Evolutionary conservation across 2,113 vertebrate species (phyloP).

Genomic region (Meles meles): DNA sequence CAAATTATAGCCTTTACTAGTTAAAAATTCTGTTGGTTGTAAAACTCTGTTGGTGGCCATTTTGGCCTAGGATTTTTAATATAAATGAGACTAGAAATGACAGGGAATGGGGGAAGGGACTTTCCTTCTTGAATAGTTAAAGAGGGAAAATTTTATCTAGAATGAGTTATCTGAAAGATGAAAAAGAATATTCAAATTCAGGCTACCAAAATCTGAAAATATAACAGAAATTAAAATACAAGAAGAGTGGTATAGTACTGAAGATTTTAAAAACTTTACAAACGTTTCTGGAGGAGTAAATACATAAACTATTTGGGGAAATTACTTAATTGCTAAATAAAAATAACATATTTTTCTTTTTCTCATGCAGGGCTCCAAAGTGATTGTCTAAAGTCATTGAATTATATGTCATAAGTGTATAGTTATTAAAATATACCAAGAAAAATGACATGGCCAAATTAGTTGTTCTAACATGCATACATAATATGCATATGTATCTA

Average conservation of each 20-base stretch:
- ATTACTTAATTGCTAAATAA: constrained; percentile 22
- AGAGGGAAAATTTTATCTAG: constrained; percentile 22
- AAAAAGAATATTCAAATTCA: background rate
- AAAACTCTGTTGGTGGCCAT: constrained; percentile 79
- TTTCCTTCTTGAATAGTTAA: background rate
- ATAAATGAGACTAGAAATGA: constrained; percentile 58
- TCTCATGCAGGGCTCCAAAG: background rate
- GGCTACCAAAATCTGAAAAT: background rate
- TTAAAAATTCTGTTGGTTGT: constrained; percentile 72
- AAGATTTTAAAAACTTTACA: background rate
- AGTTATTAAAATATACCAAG: constrained; percentile 2
- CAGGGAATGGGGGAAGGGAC: constrained; percentile 34
- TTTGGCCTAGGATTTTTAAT: constrained; percentile 68
- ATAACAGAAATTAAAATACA: constrained; percentile 13
- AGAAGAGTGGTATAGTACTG: background rate
- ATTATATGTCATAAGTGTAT: background rate
- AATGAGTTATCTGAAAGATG: background rate
- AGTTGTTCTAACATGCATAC: background rate
- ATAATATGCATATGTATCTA: background rate
- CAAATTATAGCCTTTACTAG: constrained; percentile 68
- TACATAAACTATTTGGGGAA: background rate
- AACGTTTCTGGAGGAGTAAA: background rate
- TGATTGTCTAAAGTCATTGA: constrained; percentile 13
- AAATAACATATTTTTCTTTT: background rate
- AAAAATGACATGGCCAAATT: background rate